Conservation (phyloP, 2,888 invertebrate genomes). For the Drosophila kambysellisi region DNA sequence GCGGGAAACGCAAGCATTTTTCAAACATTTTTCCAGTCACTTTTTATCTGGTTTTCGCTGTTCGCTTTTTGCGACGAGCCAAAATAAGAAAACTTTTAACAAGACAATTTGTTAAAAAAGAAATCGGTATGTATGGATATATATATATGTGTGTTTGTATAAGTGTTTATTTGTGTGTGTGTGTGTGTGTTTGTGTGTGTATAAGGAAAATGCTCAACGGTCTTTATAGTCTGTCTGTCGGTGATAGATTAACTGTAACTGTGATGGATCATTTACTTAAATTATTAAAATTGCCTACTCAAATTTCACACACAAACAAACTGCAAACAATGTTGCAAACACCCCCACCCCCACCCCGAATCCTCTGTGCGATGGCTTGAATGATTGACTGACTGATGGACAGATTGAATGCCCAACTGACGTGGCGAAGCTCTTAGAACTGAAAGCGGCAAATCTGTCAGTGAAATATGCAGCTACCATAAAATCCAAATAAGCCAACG, state of each 20-base stretch:
- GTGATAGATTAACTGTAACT: constrained; percentile 83
- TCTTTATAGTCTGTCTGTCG: constrained; percentile 43
- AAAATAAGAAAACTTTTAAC: constrained; percentile 64
- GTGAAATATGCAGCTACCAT: constrained; percentile 13
- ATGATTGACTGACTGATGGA: constrained; percentile 56
- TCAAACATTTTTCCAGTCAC: constrained; percentile 61
- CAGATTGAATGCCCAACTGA: constrained; percentile 58
- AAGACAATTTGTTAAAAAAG: constrained; percentile 74
- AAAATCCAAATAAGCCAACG: constrained; percentile 12
- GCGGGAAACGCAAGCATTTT: constrained; percentile 43
- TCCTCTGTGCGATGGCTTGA: constrained; percentile 19
- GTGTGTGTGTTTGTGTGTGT: neutral
- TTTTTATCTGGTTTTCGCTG: constrained; percentile 62
- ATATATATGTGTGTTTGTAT: neutral
- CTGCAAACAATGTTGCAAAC: neutral
- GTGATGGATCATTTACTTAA: constrained; percentile 84
- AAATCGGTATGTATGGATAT: constrained; percentile 14
- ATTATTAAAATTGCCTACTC: constrained; percentile 80
- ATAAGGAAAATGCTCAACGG: constrained; percentile 3
- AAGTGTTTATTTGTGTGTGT: neutral
- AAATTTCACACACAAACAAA: constrained; percentile 68
- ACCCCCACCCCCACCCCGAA: neutral
- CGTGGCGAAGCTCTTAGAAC: constrained; percentile 7
- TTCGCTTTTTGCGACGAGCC: constrained; percentile 14
- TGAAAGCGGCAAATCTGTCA: constrained; percentile 36